phyloP scores from a whole-genome alignment of 1,140 invertebrate genomes.

The Bilobella aurantiaca region DNA sequence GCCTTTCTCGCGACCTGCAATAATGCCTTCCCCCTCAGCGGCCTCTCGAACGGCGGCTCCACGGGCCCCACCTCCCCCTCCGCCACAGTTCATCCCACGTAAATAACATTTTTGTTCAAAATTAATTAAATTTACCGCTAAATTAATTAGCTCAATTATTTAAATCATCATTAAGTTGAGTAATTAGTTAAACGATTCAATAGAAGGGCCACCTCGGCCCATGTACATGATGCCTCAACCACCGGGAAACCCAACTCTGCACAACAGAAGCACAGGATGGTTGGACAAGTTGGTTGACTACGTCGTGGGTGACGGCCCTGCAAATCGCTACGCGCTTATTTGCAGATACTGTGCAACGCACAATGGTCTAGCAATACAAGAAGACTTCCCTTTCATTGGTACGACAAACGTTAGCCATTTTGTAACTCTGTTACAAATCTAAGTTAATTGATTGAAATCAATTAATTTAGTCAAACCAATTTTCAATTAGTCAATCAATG shows the following conservation, averaged over 20 bases:
- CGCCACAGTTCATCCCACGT: neutral
- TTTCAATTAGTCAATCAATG: too few relatives aligned
- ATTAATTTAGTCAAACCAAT: neutral
- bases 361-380: slow-evolving; percentile 93
- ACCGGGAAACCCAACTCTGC: slow-evolving; percentile 21
- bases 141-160: too few relatives aligned
- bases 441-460: slow-evolving; percentile 8
- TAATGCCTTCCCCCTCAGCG: slow-evolving; percentile 9
- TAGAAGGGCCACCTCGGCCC: slow-evolving; percentile 13
- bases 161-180: too few relatives aligned
- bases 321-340: slow-evolving; percentile 77
- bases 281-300: slow-evolving; percentile 87
- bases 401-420: too few relatives aligned
- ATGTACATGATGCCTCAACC: slow-evolving; percentile 25
- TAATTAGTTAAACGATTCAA: slow-evolving; percentile 4
- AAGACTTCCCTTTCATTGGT: slow-evolving; percentile 91
- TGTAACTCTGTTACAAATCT: slow-evolving; percentile 26
- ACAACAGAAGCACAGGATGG: slow-evolving; percentile 48
- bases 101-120: neutral
- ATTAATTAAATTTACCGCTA: too few relatives aligned
- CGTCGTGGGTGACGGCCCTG: slow-evolving; percentile 87
- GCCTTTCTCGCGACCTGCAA: slow-evolving; percentile 1
- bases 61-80: neutral
- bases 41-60: neutral
- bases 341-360: slow-evolving; percentile 80